Percentiles rank a stretch among this genome's conserved stretches.
Conservation (phyloP, 2,797 vertebrate species). For the Paguma larvata region DNA sequence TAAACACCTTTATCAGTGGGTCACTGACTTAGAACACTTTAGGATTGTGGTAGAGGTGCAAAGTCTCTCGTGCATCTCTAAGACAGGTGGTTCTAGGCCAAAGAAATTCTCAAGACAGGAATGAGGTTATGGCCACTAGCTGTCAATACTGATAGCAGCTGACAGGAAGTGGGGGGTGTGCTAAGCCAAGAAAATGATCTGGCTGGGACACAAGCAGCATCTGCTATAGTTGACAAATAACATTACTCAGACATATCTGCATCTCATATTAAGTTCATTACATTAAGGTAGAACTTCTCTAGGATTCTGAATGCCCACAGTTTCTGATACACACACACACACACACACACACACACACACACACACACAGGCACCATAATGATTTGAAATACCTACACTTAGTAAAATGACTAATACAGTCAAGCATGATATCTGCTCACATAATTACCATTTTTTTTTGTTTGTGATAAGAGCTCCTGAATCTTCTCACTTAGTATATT, state of each 20-base stretch:
- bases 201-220: not conserved
- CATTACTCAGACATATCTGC: not conserved
- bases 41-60: not conserved
- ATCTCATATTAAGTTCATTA: not conserved
- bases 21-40: not conserved
- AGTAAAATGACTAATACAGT: not conserved
- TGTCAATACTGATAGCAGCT: not conserved
- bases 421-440: not conserved
- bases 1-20: not conserved
- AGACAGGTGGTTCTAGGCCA: not conserved
- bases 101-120: not conserved
- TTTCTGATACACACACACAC: not conserved
- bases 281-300: not conserved
- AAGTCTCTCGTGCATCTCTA: not conserved
- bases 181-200: not conserved
- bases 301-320: not conserved
- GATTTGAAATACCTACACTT: not conserved
- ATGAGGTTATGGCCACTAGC: not conserved
- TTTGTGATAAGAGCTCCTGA: not conserved
- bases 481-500: not conserved
- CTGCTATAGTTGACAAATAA: not conserved
- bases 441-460: not conserved
- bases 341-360: too few relatives aligned
- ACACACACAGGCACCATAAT: not conserved
- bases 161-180: rapidly evolving